These are phyloP conservation scores for Platyura marginata DNA, from an alignment of 1,140 invertebrate species.

Conservation along the genomic window DNA sequence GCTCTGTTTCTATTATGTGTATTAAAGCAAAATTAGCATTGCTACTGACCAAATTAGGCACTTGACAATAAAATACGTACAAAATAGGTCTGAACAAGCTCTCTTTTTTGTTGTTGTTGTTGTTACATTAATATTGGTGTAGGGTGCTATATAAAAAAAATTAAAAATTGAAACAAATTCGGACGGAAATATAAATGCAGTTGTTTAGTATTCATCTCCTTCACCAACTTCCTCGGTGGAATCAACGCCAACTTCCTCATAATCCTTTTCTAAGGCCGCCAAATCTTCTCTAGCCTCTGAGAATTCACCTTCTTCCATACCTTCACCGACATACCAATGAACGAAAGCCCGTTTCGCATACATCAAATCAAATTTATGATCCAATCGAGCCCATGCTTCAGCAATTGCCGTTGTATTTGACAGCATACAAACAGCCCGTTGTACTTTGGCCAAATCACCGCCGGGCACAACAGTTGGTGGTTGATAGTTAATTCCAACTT, in stretches of 20 bases:
- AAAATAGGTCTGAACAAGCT: too few relatives aligned
- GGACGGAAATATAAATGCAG: too few relatives aligned
- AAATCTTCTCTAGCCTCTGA: slow-evolving; percentile 70
- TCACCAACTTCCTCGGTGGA: slow-evolving; percentile 40
- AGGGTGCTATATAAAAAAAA: too few relatives aligned
- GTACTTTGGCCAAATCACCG: slow-evolving; percentile 67
- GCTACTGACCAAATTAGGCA: too few relatives aligned
- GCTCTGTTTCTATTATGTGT: too few relatives aligned
- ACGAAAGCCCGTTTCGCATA: slow-evolving; percentile 57
- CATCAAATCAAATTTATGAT: slow-evolving; percentile 72
- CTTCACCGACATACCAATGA: too few relatives aligned
- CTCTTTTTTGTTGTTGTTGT: too few relatives aligned
- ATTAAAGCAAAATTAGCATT: too few relatives aligned
- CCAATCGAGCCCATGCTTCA: slow-evolving; percentile 65
- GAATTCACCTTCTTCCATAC: slow-evolving; percentile 68
- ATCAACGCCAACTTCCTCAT: slow-evolving; percentile 40
- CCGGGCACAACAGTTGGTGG: slow-evolving; percentile 64
- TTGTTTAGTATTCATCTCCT: slow-evolving; percentile 36
- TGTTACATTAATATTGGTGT: too few relatives aligned
- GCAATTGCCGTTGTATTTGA: slow-evolving; percentile 74
- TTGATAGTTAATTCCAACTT: too few relatives aligned
- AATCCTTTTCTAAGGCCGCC: slow-evolving; percentile 62
- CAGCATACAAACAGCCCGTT: slow-evolving; percentile 71
- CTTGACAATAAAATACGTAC: too few relatives aligned
- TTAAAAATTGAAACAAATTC: too few relatives aligned